Conservation (phyloP, 2,113 vertebrate genomes). For the Emydura subglobosa region DNA sequence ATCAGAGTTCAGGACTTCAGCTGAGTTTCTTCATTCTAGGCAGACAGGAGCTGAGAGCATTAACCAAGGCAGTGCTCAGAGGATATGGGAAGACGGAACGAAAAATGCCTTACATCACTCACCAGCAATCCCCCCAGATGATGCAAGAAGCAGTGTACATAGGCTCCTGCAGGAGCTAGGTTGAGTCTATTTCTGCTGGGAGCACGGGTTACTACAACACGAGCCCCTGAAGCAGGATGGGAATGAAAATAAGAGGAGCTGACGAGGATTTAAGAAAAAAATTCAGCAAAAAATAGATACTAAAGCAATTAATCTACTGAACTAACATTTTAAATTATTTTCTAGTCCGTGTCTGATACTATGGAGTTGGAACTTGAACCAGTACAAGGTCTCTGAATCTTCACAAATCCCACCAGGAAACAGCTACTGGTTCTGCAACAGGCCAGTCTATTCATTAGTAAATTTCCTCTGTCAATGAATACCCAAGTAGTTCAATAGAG, state of each 20-base stretch:
- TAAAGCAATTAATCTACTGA: not conserved
- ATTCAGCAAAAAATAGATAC: not conserved
- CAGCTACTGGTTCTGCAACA: not conserved
- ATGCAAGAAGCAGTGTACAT: not conserved
- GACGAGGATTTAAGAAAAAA: not conserved
- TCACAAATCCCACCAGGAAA: not conserved
- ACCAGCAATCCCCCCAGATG: not conserved
- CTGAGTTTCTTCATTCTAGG: not conserved
- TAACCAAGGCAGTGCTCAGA: not conserved
- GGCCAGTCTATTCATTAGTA: not conserved
- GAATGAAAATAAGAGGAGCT: not conserved
- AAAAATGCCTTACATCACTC: not conserved
- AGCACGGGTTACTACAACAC: not conserved
- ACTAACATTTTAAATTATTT: not conserved
- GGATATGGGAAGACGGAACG: rapidly evolving
- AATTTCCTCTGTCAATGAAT: not conserved
- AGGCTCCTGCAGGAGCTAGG: rapidly evolving
- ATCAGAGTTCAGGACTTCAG: constrained; percentile 43
- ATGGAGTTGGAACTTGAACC: not conserved
- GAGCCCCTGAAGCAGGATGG: not conserved
- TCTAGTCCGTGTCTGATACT: not conserved
- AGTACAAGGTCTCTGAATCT: not conserved
- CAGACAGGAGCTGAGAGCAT: not conserved
- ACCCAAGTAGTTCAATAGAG: not conserved
- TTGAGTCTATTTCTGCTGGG: not conserved